phyloP scores from a whole-genome alignment of 2,113 vertebrate genomes.

The Lamprologus sp. region DNA sequence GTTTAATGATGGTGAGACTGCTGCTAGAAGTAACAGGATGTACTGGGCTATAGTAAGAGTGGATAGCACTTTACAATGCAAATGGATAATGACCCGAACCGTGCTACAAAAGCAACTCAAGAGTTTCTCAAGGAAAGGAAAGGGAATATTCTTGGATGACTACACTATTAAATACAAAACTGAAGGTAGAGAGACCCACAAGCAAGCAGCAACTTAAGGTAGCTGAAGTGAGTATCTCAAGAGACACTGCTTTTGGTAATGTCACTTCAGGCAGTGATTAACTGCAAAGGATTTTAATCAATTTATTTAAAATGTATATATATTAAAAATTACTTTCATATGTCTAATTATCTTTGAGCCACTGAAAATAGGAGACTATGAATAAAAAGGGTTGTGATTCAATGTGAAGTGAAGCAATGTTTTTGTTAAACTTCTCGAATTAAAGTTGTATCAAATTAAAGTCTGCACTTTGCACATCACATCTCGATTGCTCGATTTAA shows the following conservation, averaged over 20 bases:
- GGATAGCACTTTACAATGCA: background rate
- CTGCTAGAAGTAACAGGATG: background rate
- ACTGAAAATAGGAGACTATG: background rate
- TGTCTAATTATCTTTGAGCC: background rate
- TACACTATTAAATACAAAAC: background rate
- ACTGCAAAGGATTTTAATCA: background rate
- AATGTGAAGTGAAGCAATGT: background rate
- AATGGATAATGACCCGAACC: background rate
- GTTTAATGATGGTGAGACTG: background rate
- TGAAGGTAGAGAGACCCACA: background rate
- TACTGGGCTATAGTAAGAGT: background rate
- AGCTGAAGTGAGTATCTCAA: background rate
- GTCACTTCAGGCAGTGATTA: background rate
- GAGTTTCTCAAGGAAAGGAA: background rate
- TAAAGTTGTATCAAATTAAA: background rate
- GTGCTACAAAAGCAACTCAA: background rate
- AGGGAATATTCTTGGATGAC: background rate
- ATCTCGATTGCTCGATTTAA: background rate
- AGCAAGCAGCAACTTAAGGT: fast-evolving
- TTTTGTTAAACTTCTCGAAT: background rate
- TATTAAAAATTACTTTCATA: background rate
- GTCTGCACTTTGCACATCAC: background rate
- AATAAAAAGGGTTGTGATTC: background rate
- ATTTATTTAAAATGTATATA: background rate
- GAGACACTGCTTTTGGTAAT: background rate